Conservation (phyloP, 2,797 vertebrate genomes). For the Aphelocoma californica region DNA sequence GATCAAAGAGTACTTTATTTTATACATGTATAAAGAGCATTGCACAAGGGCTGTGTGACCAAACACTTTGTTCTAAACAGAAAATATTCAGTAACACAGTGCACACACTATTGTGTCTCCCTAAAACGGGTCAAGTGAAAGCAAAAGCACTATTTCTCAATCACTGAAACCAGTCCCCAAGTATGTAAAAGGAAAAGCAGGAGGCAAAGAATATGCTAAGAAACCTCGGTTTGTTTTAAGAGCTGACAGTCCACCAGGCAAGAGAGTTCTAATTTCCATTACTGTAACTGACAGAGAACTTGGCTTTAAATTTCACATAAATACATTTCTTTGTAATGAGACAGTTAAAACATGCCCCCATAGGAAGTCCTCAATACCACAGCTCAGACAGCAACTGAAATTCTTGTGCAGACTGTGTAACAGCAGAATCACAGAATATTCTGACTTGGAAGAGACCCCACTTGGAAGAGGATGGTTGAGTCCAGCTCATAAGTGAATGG, state of each 20-base stretch:
- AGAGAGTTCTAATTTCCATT: not conserved
- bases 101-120: not conserved
- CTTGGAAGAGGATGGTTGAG: rapidly evolving
- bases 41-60: not conserved
- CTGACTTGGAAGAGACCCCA: not conserved
- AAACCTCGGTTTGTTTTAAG: not conserved
- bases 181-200: not conserved
- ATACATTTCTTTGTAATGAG: not conserved
- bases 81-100: not conserved
- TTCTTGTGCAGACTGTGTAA: not conserved
- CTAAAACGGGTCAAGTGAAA: not conserved
- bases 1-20: slow-evolving; percentile 30
- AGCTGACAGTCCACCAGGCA: not conserved
- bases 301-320: not conserved
- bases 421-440: not conserved
- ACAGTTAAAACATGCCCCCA: not conserved
- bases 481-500: not conserved
- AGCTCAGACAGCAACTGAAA: not conserved
- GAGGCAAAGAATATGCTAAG: not conserved
- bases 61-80: not conserved
- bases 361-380: not conserved
- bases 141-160: not conserved
- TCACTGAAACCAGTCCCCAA: not conserved
- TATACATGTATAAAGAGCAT: not conserved
- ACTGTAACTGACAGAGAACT: not conserved